Percentiles rank a stretch among this genome's conserved stretches.
Conservation (phyloP, 2,888 invertebrate species). For the Orthonychiurus folsomi region DNA sequence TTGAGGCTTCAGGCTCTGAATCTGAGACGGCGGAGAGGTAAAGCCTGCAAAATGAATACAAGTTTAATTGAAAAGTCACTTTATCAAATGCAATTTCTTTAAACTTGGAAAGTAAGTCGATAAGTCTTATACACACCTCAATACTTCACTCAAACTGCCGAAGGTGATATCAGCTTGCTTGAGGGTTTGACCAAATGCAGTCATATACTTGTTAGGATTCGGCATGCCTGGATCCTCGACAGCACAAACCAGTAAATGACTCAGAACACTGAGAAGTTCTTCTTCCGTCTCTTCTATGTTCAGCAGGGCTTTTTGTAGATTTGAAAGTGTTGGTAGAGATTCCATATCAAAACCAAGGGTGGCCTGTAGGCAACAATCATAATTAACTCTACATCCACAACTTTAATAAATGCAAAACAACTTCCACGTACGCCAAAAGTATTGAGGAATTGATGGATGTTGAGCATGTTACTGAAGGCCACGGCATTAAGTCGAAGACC, state of each 20-base stretch:
- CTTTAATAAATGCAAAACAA: too few species aligned
- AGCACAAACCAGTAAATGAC: constrained; percentile 80
- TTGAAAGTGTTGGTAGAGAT: constrained; percentile 73
- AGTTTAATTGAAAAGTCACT: constrained; percentile 1
- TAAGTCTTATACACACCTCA: constrained; percentile 52
- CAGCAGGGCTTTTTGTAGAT: constrained; percentile 73
- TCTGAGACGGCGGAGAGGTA: constrained; percentile 34
- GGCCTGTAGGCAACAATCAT: too few species aligned
- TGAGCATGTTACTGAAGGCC: too few species aligned
- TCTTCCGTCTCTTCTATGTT: constrained; percentile 71
- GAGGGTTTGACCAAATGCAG: constrained; percentile 80
- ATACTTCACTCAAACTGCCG: constrained; percentile 79
- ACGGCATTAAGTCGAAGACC: constrained; percentile 73
- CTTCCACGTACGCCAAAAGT: constrained; percentile 90
- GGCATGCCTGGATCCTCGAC: constrained; percentile 78
- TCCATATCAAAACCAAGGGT: constrained; percentile 88
- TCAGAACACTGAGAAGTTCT: constrained; percentile 76
- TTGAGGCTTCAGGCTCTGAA: constrained; percentile 40
- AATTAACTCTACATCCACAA: too few species aligned
- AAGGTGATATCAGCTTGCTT: constrained; percentile 82
- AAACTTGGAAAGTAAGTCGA: not conserved
- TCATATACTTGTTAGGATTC: constrained; percentile 79
- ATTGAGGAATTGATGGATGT: constrained; percentile 85
- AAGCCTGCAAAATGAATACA: constrained; percentile 30
- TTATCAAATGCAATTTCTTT: not conserved